Percentiles rank a stretch among this genome's conserved stretches.
These are phyloP conservation scores for Epicampocera succincta DNA, from an alignment of 2,888 invertebrate species.

Conservation along the genomic window DNA sequence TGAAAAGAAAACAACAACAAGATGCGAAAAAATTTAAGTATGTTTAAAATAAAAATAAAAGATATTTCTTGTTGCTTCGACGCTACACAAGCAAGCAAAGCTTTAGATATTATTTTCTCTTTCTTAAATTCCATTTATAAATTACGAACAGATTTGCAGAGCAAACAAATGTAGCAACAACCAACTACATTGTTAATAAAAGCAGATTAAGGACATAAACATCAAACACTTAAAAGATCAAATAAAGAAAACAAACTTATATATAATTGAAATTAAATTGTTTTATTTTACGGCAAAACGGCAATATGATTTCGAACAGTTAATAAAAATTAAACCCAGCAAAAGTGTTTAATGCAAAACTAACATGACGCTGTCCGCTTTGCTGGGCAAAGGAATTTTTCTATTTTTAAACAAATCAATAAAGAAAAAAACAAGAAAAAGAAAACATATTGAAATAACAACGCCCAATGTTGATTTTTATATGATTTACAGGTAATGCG, in stretches of 20 bases:
- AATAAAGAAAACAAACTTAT: neutral
- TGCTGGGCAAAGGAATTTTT: too few species aligned
- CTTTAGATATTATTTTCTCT: slow-evolving; percentile 67
- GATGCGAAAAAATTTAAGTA: slow-evolving; percentile 67
- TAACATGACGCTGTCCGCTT: too few species aligned
- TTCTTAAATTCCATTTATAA: slow-evolving; percentile 47
- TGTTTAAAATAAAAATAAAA: slow-evolving; percentile 75
- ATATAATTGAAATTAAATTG: too few species aligned
- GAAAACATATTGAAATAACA: too few species aligned
- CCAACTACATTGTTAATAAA: slow-evolving; percentile 6
- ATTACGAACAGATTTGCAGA: slow-evolving; percentile 67
- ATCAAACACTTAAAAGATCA: slow-evolving; percentile 21
- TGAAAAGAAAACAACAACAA: slow-evolving; percentile 54
- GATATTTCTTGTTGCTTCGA: slow-evolving; percentile 78
- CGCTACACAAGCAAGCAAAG: slow-evolving; percentile 66
- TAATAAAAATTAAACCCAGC: too few species aligned
- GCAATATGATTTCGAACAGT: too few species aligned
- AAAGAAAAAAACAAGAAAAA: too few species aligned
- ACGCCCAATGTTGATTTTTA: too few species aligned
- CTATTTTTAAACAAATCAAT: too few species aligned
- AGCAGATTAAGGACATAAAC: slow-evolving; percentile 27
- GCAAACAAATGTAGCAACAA: slow-evolving; percentile 59
- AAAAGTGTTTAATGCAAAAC: too few species aligned
- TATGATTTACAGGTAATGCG: too few species aligned
- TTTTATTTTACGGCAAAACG: too few species aligned